Evolutionary conservation across 2,113 vertebrate species (phyloP), one percentile per base, ranked within the genome.

Genomic region (Amphilophus citrinellus): DNA sequence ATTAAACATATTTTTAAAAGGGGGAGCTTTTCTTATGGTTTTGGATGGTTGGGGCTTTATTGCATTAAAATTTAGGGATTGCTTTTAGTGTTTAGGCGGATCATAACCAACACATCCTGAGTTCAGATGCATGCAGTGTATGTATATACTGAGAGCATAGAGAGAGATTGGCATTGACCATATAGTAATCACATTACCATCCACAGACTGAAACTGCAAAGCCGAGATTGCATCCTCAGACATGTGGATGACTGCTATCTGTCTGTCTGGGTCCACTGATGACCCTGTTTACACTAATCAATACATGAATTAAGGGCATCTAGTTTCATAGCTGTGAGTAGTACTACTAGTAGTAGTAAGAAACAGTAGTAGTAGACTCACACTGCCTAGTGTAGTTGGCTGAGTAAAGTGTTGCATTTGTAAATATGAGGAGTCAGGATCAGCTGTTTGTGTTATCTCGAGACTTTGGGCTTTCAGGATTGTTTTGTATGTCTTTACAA

Each of bases 251-350:
- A 53, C 90, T 90, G 84, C 84, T 68, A 79, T 88, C 88, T 85
- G 88, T 88, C 89, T 84, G 88, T 89, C 89, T 90, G 84, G 79
- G 60, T 30, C 68, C 90, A 88, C 82, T 82, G 88, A 91, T 86
- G 82, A 91, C 82, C 90, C 87, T 65, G 76, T 92, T 87, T 86
- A 39, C 32, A 7, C 59, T 20, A 32, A 91, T 93, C 93, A 82
- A 93, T 94, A 85, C 65, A 39, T 77, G 39, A 76, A 84, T 77
- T 9, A 7, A 56, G 87, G 84, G 50, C 88, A 87, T 73, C 50
- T 66, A 42, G 42, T 61, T 83, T 66, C 47, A 27, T 37, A 79
- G 61, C 32, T 35, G 27, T 68, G 66, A 53, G 37, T 50, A 22
- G n/a, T 79, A 18, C 20, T 47, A 27, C 73, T 35, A n/a, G 22